Percentiles rank a stretch among this genome's conserved stretches.
Evolutionary conservation across 1,140 invertebrate species (phyloP).

Genomic region (Drosophila obscura): DNA sequence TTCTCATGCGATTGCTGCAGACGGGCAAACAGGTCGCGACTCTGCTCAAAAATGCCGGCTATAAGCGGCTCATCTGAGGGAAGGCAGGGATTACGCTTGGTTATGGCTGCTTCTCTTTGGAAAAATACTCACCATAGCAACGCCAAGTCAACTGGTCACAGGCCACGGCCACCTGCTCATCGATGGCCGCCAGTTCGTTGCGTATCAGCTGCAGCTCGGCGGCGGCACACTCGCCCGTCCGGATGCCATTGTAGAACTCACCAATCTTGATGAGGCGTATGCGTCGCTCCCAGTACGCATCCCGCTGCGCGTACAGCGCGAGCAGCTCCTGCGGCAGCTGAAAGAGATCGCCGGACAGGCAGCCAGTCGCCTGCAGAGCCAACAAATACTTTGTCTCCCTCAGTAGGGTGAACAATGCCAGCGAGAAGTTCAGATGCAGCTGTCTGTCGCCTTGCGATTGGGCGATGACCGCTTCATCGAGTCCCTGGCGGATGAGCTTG

Average conservation of each 20-base stretch:
- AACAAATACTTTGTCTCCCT: conserved; percentile 75
- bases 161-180: conserved; percentile 56
- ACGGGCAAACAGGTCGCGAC: conserved; percentile 84
- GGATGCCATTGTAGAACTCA: conserved; percentile 87
- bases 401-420: conserved; percentile 66
- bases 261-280: conserved; percentile 84
- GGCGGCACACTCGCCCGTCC: conserved; percentile 61
- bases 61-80: conserved; percentile 60
- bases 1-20: conserved; percentile 87
- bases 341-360: conserved; percentile 58
- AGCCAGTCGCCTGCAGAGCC: conserved; percentile 55
- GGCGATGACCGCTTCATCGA: conserved; percentile 56
- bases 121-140: conserved; percentile 75
- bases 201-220: conserved; percentile 71
- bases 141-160: conserved; percentile 65
- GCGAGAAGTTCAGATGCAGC: conserved; percentile 65
- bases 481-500: conserved; percentile 57
- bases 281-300: conserved; percentile 84
- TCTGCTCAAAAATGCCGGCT: conserved; percentile 62
- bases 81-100: not conserved
- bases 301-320: conserved; percentile 83
- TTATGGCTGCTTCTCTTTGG: not conserved
- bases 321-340: conserved; percentile 84
- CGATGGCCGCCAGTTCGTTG: conserved; percentile 60
- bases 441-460: conserved; percentile 26